A percentile compares a stretch with the other conserved stretches of the same genome.
These are phyloP conservation scores for Drosophila persimilis DNA, from an alignment of 1,140 invertebrate genomes.

Conservation along the genomic window DNA sequence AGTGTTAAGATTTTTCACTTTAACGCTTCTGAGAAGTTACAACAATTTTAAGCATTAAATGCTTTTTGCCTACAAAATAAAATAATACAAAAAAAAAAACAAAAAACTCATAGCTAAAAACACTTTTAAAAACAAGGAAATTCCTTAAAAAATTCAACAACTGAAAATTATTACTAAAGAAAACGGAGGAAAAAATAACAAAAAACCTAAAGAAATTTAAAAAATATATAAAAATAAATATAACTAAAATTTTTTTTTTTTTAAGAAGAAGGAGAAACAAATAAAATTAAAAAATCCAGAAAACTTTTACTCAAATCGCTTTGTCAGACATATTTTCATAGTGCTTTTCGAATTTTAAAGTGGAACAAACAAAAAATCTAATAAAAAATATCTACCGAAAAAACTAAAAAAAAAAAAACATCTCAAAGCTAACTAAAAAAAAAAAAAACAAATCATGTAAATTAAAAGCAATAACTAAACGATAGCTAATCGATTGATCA, in stretches of 20 bases:
- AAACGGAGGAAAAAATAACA: neutral
- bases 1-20: conserved; percentile 62
- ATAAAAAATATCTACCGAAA: conserved; percentile 14
- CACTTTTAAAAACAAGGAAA: conserved; percentile 46
- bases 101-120: conserved; percentile 24
- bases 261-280: conserved; percentile 33
- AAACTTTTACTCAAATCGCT: conserved; percentile 71
- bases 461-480: conserved; percentile 66
- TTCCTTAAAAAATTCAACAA: neutral
- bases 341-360: conserved; percentile 74
- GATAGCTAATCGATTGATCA: conserved; percentile 54
- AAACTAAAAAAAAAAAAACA: too few relatives aligned
- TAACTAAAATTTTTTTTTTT: neutral
- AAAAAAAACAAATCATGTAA: conserved; percentile 41
- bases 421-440: too few relatives aligned
- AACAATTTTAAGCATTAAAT: conserved; percentile 73
- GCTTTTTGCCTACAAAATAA: conserved; percentile 47
- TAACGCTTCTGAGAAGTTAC: conserved; percentile 73
- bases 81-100: conserved; percentile 20
- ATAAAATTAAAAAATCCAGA: conserved; percentile 14
- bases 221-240: conserved; percentile 15
- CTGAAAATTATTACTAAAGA: conserved; percentile 11
- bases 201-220: conserved; percentile 17
- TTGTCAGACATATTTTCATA: conserved; percentile 72
- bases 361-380: conserved; percentile 30